Conservation (phyloP, 2,888 invertebrate species). For the Scaptomyza caliginosa region DNA sequence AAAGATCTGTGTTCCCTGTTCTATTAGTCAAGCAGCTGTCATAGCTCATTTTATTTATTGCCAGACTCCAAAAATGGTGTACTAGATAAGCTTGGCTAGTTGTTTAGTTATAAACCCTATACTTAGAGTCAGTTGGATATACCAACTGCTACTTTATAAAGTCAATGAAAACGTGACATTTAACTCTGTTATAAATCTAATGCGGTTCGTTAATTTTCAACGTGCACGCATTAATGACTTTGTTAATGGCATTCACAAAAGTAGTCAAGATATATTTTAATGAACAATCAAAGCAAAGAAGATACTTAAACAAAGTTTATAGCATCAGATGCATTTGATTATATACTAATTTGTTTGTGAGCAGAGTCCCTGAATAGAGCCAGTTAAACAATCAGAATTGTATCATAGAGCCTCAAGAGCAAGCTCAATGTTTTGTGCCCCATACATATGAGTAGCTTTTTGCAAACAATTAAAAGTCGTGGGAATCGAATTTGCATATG, state of each 20-base stretch:
- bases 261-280: constrained; percentile 21
- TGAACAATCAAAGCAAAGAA: neutral
- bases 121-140: neutral
- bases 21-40: constrained; percentile 57
- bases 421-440: constrained; percentile 43
- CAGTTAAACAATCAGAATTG: constrained; percentile 51
- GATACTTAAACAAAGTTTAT: neutral
- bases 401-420: constrained; percentile 34
- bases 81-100: neutral
- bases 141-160: constrained; percentile 10
- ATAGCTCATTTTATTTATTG: constrained; percentile 43
- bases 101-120: neutral
- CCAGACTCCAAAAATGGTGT: neutral
- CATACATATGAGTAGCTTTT: constrained; percentile 25
- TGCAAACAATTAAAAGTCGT: constrained; percentile 71
- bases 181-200: constrained; percentile 34
- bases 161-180: constrained; percentile 9
- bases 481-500: constrained; percentile 76
- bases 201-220: constrained; percentile 48
- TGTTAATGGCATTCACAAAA: constrained; percentile 47
- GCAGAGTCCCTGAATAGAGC: constrained; percentile 16
- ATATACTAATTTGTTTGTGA: constrained; percentile 4
- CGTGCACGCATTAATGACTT: constrained; percentile 30
- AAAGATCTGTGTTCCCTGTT: constrained; percentile 63
- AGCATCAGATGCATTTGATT: constrained; percentile 14